phyloP scores from a whole-genome alignment of 1,140 invertebrate genomes.

The Harlomillsia oculata region DNA sequence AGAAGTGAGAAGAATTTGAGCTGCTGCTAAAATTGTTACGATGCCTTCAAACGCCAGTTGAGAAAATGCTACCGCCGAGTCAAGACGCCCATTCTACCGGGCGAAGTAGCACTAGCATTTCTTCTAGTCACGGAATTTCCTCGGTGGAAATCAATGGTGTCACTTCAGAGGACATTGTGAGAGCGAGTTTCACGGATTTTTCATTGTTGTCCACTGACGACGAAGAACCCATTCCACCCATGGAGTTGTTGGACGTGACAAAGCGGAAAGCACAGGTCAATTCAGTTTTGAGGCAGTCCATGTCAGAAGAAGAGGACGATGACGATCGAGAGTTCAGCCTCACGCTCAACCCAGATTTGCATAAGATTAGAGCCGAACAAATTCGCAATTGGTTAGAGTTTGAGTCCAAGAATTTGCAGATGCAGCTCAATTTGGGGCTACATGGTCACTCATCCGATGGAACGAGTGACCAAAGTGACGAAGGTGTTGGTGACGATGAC shows the following conservation, averaged over 20 bases:
- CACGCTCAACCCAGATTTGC: conserved; percentile 17
- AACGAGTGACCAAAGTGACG: conserved; percentile 1
- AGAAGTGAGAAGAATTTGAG: too few relatives aligned
- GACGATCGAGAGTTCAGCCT: background rate
- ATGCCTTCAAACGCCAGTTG: too few relatives aligned
- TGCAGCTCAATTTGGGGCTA: background rate
- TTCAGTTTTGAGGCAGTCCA: background rate
- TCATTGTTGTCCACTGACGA: background rate
- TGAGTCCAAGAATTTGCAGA: conserved; percentile 7
- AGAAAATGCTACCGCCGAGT: conserved; percentile 23
- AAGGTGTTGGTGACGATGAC: background rate
- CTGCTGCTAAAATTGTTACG: too few relatives aligned
- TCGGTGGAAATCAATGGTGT: background rate
- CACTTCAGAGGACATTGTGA: conserved; percentile 1
- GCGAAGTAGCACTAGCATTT: background rate
- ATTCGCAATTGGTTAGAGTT: conserved; percentile 18
- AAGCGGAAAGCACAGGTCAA: background rate
- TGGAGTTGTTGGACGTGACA: background rate
- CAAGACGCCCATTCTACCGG: conserved; percentile 10
- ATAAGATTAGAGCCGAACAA: conserved; percentile 16
- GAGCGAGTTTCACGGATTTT: conserved; percentile 16
- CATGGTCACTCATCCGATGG: background rate
- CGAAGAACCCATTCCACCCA: background rate
- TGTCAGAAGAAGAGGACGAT: conserved; percentile 7
- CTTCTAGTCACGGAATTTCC: conserved; percentile 5